A percentile compares a stretch with the other conserved stretches of the same genome.
Evolutionary conservation across 2,797 vertebrate species (phyloP).

Genomic region (Fratercula arctica): DNA sequence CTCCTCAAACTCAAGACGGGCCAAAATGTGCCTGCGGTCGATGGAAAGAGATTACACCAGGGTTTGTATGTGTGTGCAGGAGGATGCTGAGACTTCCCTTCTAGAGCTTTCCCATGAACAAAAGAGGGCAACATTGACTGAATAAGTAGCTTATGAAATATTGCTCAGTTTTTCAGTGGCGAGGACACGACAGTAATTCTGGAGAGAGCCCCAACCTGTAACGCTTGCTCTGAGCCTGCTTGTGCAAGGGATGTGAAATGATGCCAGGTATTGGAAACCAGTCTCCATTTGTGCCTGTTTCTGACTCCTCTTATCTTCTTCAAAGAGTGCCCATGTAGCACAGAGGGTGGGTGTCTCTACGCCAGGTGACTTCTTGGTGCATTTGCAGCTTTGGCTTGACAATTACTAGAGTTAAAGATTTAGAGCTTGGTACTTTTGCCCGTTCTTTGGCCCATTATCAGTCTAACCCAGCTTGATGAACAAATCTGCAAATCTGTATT

Average conservation of each 20-base stretch:
- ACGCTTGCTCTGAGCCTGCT: not conserved
- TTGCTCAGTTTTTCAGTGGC: not conserved
- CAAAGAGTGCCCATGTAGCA: not conserved
- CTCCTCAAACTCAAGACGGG: not conserved
- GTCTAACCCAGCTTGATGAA: not conserved
- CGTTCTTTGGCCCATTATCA: not conserved
- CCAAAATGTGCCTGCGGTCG: not conserved
- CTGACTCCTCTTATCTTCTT: not conserved
- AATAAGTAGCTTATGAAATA: not conserved
- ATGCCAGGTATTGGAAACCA: not conserved
- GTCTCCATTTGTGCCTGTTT: not conserved
- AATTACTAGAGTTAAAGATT: not conserved
- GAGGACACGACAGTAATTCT: not conserved
- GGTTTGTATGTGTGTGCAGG: not conserved
- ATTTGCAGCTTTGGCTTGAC: not conserved
- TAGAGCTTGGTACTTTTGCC: not conserved
- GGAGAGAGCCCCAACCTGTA: not conserved
- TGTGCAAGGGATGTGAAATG: not conserved
- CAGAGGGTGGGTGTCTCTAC: not conserved
- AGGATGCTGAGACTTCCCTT: not conserved
- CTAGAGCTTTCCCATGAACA: not conserved
- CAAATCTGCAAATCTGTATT: constrained; percentile 25
- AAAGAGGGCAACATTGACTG: not conserved
- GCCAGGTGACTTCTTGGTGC: not conserved
- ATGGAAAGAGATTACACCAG: fast-evolving